Evolutionary conservation across 2,797 vertebrate genomes (phyloP).

Genomic region (Lepilemur septentrionalis): DNA sequence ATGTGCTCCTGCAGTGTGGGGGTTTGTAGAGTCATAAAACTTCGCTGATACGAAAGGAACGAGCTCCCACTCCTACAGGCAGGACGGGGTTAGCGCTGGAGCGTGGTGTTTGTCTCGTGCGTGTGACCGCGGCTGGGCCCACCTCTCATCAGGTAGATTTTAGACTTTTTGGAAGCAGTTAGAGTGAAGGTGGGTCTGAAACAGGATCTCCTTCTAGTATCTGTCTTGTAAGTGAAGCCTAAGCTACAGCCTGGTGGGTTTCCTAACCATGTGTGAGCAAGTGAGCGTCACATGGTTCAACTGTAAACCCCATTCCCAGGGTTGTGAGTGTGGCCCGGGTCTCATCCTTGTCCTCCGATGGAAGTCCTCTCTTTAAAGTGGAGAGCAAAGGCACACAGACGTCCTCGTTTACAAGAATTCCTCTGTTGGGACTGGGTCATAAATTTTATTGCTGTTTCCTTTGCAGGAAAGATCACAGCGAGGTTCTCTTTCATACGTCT

Average conservation of each 20-base stretch:
- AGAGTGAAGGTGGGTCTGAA: background rate
- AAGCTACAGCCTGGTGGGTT: background rate
- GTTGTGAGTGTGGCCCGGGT: background rate
- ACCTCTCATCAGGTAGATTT: accelerated
- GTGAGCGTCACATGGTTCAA: accelerated
- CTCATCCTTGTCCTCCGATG: background rate
- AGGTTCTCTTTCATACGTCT: conserved; percentile 78
- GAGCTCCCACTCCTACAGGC: no score
- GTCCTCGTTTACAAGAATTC: conserved; percentile 19
- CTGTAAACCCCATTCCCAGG: background rate
- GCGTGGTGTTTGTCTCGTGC: accelerated
- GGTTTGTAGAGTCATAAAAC: background rate
- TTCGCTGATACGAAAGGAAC: accelerated
- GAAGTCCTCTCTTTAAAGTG: background rate
- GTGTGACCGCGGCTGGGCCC: background rate
- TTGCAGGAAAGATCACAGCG: conserved; percentile 84
- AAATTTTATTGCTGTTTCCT: conserved; percentile 82
- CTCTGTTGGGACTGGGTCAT: conserved; percentile 62
- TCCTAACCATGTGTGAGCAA: background rate
- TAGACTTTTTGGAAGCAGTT: background rate
- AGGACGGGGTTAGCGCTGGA: background rate
- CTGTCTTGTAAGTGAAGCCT: background rate
- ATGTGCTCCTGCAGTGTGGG: background rate
- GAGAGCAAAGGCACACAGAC: conserved; percentile 3
- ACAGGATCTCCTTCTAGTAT: accelerated